phyloP scores from a whole-genome alignment of 2,888 invertebrate species.

The Lutraria lutraria region DNA sequence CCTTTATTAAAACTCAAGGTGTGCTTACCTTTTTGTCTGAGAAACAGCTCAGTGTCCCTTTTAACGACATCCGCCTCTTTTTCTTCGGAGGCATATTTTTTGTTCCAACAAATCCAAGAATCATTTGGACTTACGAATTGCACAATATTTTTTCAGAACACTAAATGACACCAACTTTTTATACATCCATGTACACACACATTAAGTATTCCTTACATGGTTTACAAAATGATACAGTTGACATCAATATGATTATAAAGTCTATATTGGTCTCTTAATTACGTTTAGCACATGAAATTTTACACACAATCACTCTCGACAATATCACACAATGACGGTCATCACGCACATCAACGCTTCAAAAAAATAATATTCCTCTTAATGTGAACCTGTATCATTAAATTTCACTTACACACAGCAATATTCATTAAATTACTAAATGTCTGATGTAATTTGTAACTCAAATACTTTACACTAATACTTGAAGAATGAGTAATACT shows the following conservation, averaged over 20 bases:
- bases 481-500: background rate
- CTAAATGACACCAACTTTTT: background rate
- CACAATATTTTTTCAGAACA: background rate
- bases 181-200: background rate
- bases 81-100: conserved; percentile 67
- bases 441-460: background rate
- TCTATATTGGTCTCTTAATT: background rate
- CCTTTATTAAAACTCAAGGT: too few species aligned
- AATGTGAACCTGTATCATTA: background rate
- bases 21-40: conserved; percentile 67
- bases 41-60: conserved; percentile 61
- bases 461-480: background rate
- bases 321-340: background rate
- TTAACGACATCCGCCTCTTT: conserved; percentile 59
- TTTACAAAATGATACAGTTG: background rate
- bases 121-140: conserved; percentile 48
- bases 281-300: background rate
- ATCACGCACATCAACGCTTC: background rate
- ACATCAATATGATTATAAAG: background rate
- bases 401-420: background rate
- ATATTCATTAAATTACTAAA: background rate
- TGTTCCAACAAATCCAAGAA: conserved; percentile 68
- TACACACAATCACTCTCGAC: background rate
- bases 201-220: background rate
- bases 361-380: background rate